phyloP scores from a whole-genome alignment of 1,140 invertebrate genomes.

The Pseudomyrmex sp. region DNA sequence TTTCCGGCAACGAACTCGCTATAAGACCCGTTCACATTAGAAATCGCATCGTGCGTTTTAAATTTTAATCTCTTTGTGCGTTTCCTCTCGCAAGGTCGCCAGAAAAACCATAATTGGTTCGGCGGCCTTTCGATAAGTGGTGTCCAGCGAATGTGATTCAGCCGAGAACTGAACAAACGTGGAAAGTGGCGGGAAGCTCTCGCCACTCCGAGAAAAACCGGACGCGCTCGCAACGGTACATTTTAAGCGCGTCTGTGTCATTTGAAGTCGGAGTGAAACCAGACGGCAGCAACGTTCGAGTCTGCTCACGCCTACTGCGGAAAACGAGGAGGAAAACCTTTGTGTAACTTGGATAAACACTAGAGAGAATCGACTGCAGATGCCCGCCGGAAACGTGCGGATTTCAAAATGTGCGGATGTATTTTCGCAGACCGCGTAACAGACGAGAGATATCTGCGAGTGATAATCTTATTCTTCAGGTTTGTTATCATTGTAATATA shows the following conservation, averaged over 20 bases:
- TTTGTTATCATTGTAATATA: too few relatives aligned
- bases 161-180: conserved; percentile 55
- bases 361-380: background rate
- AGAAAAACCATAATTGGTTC: conserved; percentile 45
- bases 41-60: conserved; percentile 22
- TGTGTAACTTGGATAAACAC: conserved; percentile 42
- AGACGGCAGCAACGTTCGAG: conserved; percentile 23
- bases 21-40: background rate
- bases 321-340: conserved; percentile 40
- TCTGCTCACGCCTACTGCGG: background rate
- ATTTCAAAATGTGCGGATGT: conserved; percentile 8
- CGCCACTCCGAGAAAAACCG: conserved; percentile 40
- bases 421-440: background rate
- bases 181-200: conserved; percentile 54
- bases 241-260: conserved; percentile 49
- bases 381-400: conserved; percentile 54
- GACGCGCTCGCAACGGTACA: conserved; percentile 37
- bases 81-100: conserved; percentile 47
- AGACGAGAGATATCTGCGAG: background rate
- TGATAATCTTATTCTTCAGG: too few relatives aligned
- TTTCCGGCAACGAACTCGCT: conserved; percentile 7
- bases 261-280: conserved; percentile 65
- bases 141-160: conserved; percentile 39
- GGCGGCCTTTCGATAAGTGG: conserved; percentile 58
- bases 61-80: conserved; percentile 45